These are phyloP conservation scores for Ormyrus pomaceus DNA, from an alignment of 2,888 invertebrate genomes.

Conservation along the genomic window DNA sequence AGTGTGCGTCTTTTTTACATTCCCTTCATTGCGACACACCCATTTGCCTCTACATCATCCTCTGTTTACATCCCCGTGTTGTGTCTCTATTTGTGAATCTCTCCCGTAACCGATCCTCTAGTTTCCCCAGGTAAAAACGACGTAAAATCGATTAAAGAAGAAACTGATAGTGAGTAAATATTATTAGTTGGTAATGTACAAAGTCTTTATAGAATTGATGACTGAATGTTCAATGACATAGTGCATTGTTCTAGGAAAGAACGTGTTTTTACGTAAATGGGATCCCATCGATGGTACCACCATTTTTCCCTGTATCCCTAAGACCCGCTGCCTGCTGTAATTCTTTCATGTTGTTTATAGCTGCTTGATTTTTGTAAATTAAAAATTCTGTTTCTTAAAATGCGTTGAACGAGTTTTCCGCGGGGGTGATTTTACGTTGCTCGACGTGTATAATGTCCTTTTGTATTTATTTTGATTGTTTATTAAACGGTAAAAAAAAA, in stretches of 20 bases:
- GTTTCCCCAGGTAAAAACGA: constrained; percentile 36
- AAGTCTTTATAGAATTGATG: constrained; percentile 23
- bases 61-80: neutral
- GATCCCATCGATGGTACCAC: constrained; percentile 28
- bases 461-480: constrained; percentile 5
- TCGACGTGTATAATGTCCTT: neutral
- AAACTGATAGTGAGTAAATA: constrained; percentile 24
- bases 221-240: constrained; percentile 32
- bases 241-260: constrained; percentile 44
- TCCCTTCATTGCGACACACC: constrained; percentile 13
- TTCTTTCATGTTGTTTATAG: constrained; percentile 62
- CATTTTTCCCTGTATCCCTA: constrained; percentile 31
- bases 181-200: constrained; percentile 32
- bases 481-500: constrained; percentile 5
- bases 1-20: constrained; percentile 16
- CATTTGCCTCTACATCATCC: neutral
- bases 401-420: constrained; percentile 30
- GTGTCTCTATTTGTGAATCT: constrained; percentile 1
- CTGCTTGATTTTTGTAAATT: constrained; percentile 61
- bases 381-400: constrained; percentile 12
- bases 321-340: constrained; percentile 62
- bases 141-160: constrained; percentile 31
- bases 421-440: constrained; percentile 21
- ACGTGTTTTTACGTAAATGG: constrained; percentile 43
- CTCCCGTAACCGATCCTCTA: neutral